Evolutionary conservation across 2,113 vertebrate species (phyloP), one percentile per base, ranked within the genome.

Genomic region (Mormyrus iriodes): DNA sequence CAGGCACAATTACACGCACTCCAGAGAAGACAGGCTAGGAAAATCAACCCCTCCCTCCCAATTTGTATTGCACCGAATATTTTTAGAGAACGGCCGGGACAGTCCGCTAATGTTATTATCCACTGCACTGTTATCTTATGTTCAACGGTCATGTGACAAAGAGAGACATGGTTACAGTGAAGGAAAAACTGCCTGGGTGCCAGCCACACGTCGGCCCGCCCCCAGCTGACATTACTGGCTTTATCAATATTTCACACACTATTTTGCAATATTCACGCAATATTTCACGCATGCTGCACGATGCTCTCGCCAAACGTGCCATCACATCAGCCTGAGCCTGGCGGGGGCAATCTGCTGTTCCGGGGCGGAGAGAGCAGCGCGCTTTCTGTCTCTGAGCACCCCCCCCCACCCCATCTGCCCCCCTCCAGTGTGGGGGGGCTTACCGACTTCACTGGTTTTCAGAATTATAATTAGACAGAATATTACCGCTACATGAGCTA

Each of bases 401-500:
- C 46, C 10, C 51, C 9, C 49, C n/a, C n/a, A n/a, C 21, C 21
- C 51, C n/a, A 0, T 17, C 8, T 24, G 5, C 55, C 46, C 42
- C 19, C 95, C 95, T 95, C 96, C 96, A 96, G 94, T 95, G 95
- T 96, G 94, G 95, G 94, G 95, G 95, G 94, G 93, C 91, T 97
- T 96, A 97, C 96, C 95, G 31, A 95, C 95, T 94, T 94, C 96
- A 95, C 96, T 97, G 96, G 96, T 96, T 96, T 97, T 96, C 95
- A 94, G 96, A 97, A 97, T 97, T 96, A 96, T 95, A 96, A 96
- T 97, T 96, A 94, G 94, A 95, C 96, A 96, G 96, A 96, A 96
- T 96, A 95, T 96, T 95, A 96, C 95, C 96, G 96, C 94, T 96
- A 96, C 96, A 95, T 94, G 96, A 96, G 96, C 96, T 95, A 95